Base-by-base conservation (phyloP, 2,797 vertebrate genomes). In the Harpagifer antarcticus region DNA sequence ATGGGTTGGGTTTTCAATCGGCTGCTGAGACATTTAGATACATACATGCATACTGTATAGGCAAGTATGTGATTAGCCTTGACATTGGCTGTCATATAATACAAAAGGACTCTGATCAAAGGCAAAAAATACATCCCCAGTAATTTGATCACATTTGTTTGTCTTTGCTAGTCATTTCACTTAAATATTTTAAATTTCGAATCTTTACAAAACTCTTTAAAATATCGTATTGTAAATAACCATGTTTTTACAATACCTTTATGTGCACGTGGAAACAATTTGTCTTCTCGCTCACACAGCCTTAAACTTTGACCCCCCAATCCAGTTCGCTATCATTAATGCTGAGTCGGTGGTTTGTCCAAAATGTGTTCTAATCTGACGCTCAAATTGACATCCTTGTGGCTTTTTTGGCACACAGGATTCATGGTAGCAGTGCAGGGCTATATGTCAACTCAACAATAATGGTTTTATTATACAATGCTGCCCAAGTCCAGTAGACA, bases 391-490 rank as follows among this genome's bases (percentile, higher is more conserved):
- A 88, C 88, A 80, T 82, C 58, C 69, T 74, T 20, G 66, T 62
- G 55, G 68, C 50, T 74, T 60, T 71, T 68, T 33, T 82, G 76
- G 75, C 75, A 86, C 74, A 74, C 2, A 72, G 61, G 84, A 90
- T 89, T 86, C 81, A 87, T 90, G 79, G 65, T 63, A 48, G 77
- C 54, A 69, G 52, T 4, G 17, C 47, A 47, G 59, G 63, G 78
- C 83, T 68, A 82, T 91, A 85, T 79, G 80, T 91, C 89, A 91
- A 66, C 79, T 79, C 76, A 86, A 72, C 86, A 78, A 85, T 90
- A 90, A 92, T 91, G 82, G 88, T 81, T 93, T 92, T 93, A 92
- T 92, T 91, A 91, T 92, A 86, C 88, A 57, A 86, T 48, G 17
- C 68, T 82, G 65, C 66, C 82, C 78, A 86, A 76, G 86, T 79